Evolutionary conservation across 2,797 vertebrate genomes (phyloP), one percentile per base, ranked within the genome.

Genomic region (Hydrocynus forskahlii): DNA sequence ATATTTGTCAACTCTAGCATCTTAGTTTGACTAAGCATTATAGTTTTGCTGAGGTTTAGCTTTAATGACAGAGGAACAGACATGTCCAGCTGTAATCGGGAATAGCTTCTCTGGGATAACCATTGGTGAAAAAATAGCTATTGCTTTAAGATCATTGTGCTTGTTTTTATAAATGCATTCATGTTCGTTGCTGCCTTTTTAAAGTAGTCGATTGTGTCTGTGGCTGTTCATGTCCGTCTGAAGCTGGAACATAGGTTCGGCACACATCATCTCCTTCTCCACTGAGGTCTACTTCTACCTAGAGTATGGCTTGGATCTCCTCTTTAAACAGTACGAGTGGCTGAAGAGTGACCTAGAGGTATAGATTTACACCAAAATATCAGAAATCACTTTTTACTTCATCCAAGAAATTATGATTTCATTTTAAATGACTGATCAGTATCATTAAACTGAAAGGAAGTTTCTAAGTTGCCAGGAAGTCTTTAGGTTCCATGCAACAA

Each of bases 241-340:
- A 89, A 97, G 96, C 92, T 97, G 96, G 96, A 93, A 98, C 75
- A 71, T 96, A 35, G 96, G 96, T 17, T 91, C 95, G 0, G 96
- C 92, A 1, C 97, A 97, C 86, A 94, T 97, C 90, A 91, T 98
- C 90, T 96, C 96, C 50, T 90, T 97, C 85, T 97, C 96, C 88
- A 97, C 96, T 0, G 96, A 98, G 86, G 96, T 97, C 4, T 97
- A 97, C 83, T 97, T 97, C 92, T 97, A 92, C 80, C 90, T 94
- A 0, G 74, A 93, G 0, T 97, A 90, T 0, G 96, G 96, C 35
- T 82, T 63, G 81, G 94, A 96, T 43, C 91, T 97, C 67, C 90
- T 97, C 59, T 94, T 95, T 78, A 91, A 88, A 82, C 96, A 97
- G 87, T 96, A 95, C 5, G 88, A 90, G 54, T 97, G 96, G 96